Evolutionary conservation across 2,888 invertebrate genomes (phyloP), one percentile per base, ranked within the genome.

Genomic region (Tachina fera): DNA sequence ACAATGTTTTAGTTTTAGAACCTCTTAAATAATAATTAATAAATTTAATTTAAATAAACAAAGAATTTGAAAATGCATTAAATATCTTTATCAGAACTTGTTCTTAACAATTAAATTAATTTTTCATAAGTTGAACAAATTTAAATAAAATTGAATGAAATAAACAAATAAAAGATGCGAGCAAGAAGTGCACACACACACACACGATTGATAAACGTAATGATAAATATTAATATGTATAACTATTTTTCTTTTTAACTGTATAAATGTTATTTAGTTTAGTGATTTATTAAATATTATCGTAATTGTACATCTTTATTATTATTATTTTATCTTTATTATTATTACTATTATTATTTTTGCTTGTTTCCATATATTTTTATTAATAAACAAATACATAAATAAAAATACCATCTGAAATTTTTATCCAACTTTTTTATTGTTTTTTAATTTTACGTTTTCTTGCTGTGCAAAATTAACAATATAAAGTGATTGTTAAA

Each of bases 341-440:
- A 89, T 90, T 88, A 89, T 31, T 31, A n/a, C n/a, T n/a, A 90
- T 90, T 90, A 89, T 90, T 88, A 89, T 89, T 71, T 87, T 84
- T 84, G 72, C 81, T 84, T 84, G 84, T 84, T 84, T 84, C 81
- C n/a, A n/a, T 77, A 82, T 86, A 86, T 86, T 87, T 87, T 87
- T 88, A 88, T 87, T 87, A 87, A 81, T 81, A 84, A 84, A 84
- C 22, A 67, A 81, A 74, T 72, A 81, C 81, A 80, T 60, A 83
- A 83, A 77, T 47, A 67, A 74, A 68, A 41, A 31, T 31, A 31
- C 19, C 43, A 67, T 67, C 71, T 56, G 56, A 65, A 56, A 41
- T 67, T 67, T 58, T 1, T 65, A 65, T 65, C 8, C n/a, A 41
- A 22, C 43, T 2, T 11, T 47, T 70, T 84, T 43, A 11, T 49